Percentiles rank a stretch among this genome's conserved stretches.
Evolutionary conservation across 2,797 vertebrate species (phyloP).

Genomic region (Onychomys arenicola): DNA sequence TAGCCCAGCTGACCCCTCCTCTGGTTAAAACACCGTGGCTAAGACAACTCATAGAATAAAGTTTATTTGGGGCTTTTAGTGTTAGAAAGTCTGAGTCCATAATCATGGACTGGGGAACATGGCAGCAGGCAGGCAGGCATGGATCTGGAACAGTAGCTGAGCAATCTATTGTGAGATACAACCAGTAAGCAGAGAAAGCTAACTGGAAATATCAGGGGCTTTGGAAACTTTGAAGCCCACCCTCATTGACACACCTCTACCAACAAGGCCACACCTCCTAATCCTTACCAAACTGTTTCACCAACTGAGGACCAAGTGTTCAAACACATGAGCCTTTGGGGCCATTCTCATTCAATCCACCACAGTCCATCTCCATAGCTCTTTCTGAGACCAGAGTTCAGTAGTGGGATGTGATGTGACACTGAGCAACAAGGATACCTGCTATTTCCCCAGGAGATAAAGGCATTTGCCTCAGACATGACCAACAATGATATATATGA

Average conservation of each 20-base stretch:
- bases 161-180: neutral
- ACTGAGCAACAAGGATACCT: neutral
- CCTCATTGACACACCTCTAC: neutral
- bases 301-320: neutral
- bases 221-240: neutral
- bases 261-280: neutral
- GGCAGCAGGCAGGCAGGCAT: too few species aligned
- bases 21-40: neutral
- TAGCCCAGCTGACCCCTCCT: neutral
- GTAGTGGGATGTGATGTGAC: neutral
- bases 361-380: neutral
- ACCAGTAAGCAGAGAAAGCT: neutral
- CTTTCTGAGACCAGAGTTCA: neutral
- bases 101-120: neutral
- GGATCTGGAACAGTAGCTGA: too few species aligned
- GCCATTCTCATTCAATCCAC: neutral
- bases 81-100: neutral
- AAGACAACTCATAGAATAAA: neutral
- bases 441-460: neutral
- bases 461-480: neutral
- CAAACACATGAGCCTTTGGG: neutral
- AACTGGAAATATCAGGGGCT: neutral
- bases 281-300: neutral
- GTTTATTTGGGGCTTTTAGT: neutral
- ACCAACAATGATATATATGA: slow-evolving; percentile 1